Conservation (phyloP, 2,797 vertebrate genomes). For the Clarias fuscus region DNA sequence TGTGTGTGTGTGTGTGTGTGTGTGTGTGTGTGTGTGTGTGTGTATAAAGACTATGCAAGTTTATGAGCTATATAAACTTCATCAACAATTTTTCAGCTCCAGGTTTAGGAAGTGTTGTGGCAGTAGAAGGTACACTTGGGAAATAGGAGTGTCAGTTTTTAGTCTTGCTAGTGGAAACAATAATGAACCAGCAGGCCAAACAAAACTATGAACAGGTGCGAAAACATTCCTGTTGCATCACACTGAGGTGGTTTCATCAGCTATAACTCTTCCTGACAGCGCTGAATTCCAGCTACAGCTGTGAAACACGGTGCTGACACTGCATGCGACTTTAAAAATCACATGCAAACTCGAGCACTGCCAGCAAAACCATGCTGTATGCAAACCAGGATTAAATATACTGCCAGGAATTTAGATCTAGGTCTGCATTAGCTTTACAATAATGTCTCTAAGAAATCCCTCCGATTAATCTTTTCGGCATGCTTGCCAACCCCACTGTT, state of each 20-base stretch:
- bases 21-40: no score
- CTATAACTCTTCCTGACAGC: constrained; percentile 29
- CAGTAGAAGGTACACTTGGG: neutral
- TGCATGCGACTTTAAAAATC: neutral
- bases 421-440: neutral
- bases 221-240: constrained; percentile 13
- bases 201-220: neutral
- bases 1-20: no score
- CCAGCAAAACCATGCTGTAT: constrained; percentile 6
- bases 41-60: no score
- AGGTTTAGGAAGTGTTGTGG: no score
- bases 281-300: constrained; percentile 42
- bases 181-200: constrained; percentile 14
- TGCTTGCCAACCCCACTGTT: neutral
- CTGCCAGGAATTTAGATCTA: neutral
- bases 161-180: neutral
- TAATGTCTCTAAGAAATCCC: neutral
- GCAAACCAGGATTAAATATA: neutral
- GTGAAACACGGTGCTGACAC: constrained; percentile 28
- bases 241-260: constrained; percentile 17
- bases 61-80: no score
- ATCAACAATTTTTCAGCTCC: neutral
- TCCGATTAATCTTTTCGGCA: neutral
- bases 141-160: neutral
- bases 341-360: neutral